Conservation (phyloP, 1,140 invertebrate species). For the Plectrocnemia conspersa region DNA sequence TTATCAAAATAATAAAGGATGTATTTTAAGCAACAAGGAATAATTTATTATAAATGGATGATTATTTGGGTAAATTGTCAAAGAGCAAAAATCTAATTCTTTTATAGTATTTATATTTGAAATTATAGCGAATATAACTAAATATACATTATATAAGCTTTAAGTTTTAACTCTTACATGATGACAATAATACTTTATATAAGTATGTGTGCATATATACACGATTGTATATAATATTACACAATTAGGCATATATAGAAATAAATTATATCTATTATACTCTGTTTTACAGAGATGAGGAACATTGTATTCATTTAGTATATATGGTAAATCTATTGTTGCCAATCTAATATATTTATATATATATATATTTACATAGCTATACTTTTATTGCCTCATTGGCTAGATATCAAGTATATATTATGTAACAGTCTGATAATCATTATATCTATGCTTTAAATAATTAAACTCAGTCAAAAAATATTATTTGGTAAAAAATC, state of each 20-base stretch:
- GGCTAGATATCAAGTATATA: slow-evolving; percentile 17
- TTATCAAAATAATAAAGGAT: too few species aligned
- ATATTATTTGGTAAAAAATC: slow-evolving; percentile 35
- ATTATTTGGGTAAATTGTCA: too few species aligned
- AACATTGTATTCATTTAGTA: slow-evolving; percentile 33
- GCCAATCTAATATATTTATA: slow-evolving; percentile 27
- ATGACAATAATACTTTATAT: slow-evolving; percentile 14
- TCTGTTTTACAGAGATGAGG: slow-evolving; percentile 35
- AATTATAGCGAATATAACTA: slow-evolving; percentile 15
- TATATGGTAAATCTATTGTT: slow-evolving; percentile 2
- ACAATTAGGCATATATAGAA: slow-evolving; percentile 10
- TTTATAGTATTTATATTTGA: slow-evolving; percentile 17
- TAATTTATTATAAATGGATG: too few species aligned
- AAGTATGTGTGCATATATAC: too few species aligned
- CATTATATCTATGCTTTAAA: slow-evolving; percentile 25
- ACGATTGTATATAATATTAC: too few species aligned
- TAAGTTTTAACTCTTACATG: slow-evolving; percentile 1
- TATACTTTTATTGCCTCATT: slow-evolving; percentile 27
- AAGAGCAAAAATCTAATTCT: too few species aligned
- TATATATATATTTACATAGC: slow-evolving; percentile 21
- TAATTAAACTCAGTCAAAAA: slow-evolving; percentile 35
- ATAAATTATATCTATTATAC: slow-evolving; percentile 31
- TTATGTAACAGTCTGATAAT: slow-evolving; percentile 27
- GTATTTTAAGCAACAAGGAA: too few species aligned
- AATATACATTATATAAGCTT: slow-evolving; percentile 24